Conservation (phyloP, 64 coral and sea anemone species). For the Stichodactyla mertensii region DNA sequence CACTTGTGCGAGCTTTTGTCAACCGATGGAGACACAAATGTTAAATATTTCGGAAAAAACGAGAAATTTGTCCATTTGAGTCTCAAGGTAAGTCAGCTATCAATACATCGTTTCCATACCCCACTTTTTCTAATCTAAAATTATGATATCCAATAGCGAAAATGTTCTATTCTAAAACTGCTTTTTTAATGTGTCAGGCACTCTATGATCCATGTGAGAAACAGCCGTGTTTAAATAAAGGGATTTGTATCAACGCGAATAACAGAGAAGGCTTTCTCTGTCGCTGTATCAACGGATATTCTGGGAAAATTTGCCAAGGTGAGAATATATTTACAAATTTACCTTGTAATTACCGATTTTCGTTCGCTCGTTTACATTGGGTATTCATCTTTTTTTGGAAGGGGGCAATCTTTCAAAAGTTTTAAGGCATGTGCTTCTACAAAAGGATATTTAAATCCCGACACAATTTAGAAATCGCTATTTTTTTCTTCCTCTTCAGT, state of each 20-base stretch:
- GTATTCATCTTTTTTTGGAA: too few species aligned
- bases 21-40: neutral
- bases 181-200: neutral
- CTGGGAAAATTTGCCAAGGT: neutral
- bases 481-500: too few species aligned
- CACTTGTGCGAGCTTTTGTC: slow-evolving; percentile 5
- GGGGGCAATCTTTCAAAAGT: too few species aligned
- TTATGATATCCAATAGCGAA: too few species aligned
- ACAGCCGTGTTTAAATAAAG: neutral
- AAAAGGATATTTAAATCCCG: too few species aligned
- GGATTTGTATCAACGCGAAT: neutral
- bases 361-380: too few species aligned
- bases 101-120: too few species aligned
- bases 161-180: too few species aligned
- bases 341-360: too few species aligned
- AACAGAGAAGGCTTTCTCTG: neutral
- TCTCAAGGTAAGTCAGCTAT: neutral
- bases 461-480: too few species aligned
- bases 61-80: neutral
- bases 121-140: too few species aligned
- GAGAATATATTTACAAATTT: neutral
- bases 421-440: too few species aligned
- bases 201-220: neutral
- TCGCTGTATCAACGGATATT: neutral
- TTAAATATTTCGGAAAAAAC: neutral